Evolutionary conservation across 1,140 invertebrate species (phyloP), one percentile per base, ranked within the genome.

Genomic region (Drosophila ohnishii): DNA sequence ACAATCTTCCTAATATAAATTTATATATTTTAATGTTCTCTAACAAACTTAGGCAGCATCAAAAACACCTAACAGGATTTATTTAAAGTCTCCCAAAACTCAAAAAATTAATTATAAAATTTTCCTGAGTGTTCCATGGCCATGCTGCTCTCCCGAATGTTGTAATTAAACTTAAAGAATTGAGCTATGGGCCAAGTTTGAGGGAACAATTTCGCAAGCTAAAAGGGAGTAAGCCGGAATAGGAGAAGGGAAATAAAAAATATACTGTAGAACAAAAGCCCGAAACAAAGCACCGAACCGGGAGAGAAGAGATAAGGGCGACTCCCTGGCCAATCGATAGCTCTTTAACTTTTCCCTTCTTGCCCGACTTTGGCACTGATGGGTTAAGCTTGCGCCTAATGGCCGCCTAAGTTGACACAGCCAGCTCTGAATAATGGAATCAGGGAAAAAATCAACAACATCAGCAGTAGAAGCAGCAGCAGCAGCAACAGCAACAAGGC

Each of bases 161-260:
- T 84, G 84, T 87, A 87, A 87, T 87, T 87, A 87, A 87, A 88
- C 72, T 87, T 88, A 71, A 84, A 69, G 83, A 71, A 87, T 88
- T 77, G 57, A 48, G 75, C 75, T 39, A n/a, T 34, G 65, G 59
- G 45, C 53, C 71, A 82, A 83, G 67, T 86, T 85, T 39, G 11
- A 47, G 51, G 37, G 40, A 50, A 53, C 47, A 75, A 44, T 75
- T 72, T 50, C 13, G 14, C 39, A 57, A 50, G 22, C 39, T 16
- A 50, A 3, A 37, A 39, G 39, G 25, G 19, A 61, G 57, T 64
- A 30, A 63, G 50, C 63, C 60, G 66, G 47, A 71, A 66, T 39
- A 28, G 40, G 47, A 37, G 40, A 61, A 34, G n/a, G 45, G 14
- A 45, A 70, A 19, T n/a, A 67, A 56, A 50, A 56, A 51, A 67